Evolutionary conservation across 2,797 vertebrate genomes (phyloP), one percentile per base, ranked within the genome.

Genomic region (Poecilia wingei): DNA sequence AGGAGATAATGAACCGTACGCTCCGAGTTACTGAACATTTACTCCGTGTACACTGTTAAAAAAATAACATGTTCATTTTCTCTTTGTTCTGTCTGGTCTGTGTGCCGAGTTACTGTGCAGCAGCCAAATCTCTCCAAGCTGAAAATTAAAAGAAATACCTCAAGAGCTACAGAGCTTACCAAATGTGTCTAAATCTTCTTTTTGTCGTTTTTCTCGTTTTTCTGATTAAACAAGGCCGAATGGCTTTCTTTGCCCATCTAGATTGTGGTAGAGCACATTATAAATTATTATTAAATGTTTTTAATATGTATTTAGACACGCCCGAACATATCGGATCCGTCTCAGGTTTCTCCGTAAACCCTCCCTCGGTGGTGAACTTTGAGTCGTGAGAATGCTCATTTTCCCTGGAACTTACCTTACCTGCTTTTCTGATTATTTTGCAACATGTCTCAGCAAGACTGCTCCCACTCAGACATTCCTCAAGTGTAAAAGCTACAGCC

Each of bases 401-500:
- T 22, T 73, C 5, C 18, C 6, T 33, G 43, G 22, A 0, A 57
- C 75, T 33, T 59, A 76, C 49, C 82, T 39, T 79, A 82, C 83
- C 66, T 78, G 88, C 73, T 68, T 9, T 55, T 41, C 74, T 14
- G 18, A 80, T 81, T 79, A 8, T 78, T 4, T 31, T 7, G 81
- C 31, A 16, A 86, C 94, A 74, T 88, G 93, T 89, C 86, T 75
- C 78, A 80, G 83, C 94, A 85, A 1, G 79, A 76, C 28, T 13
- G 47, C 28, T 45, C 47, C 57, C 53, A 49, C 57, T 68, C 25
- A 0, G 5, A 78, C 53, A 83, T 82, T 82, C 69, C 73, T 71
- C 9, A 1, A 55, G 22, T 47, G 33, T 20, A 36, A 61, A 18
- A n/a, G 5, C 57, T 71, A 18, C 12, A 13, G 2, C 53, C 2